Evolutionary conservation across 2,797 vertebrate species (phyloP), one percentile per base, ranked within the genome.

Genomic region (Nannoperca australis): DNA sequence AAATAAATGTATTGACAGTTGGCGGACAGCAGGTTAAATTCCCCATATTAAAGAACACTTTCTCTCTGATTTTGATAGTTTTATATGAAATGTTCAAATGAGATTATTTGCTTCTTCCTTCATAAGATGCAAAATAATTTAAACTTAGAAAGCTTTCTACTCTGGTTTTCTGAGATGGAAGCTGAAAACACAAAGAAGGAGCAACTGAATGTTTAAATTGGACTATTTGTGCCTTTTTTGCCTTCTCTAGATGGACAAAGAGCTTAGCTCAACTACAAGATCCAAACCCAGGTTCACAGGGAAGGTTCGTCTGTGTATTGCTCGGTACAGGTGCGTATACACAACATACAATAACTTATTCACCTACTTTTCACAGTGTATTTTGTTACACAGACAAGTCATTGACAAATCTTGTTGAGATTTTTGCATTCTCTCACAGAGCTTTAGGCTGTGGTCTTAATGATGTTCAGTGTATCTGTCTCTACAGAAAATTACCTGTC

Each of bases 281-380:
- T 95, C 97, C 85, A 99, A 97, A 94, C 96, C 95, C 74, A 97
- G 96, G 91, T 98, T 97, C 94, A 97, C 97, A 68, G 97, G 97
- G 79, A 99, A 98, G 86, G 97, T 98, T 74, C 97, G 97, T 81
- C 95, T 99, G 90, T 99, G 98, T 76, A 95, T 99, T 3, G 98
- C 98, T 81, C 97, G 98, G 38, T 99, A 99, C 50, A 99, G 98
- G 98, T 99, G 92, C 36, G 93, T 86, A 45, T 10, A 55, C 36
- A 63, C 7, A 67, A 47, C 42, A 27, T 17, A 65, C 6, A 88
- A 3, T 11, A 3, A 36, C 10, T 40, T 45, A n/a, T 58, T 44
- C 17, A 34, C 27, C 18, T 12, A 12, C 9, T 58, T 27, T 14
- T 68, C 1, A 56, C 30, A 27, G 1, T 56, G 20, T 7, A 1